Evolutionary conservation across 2,113 vertebrate genomes (phyloP).

Genomic region (Hippotragus niger): DNA sequence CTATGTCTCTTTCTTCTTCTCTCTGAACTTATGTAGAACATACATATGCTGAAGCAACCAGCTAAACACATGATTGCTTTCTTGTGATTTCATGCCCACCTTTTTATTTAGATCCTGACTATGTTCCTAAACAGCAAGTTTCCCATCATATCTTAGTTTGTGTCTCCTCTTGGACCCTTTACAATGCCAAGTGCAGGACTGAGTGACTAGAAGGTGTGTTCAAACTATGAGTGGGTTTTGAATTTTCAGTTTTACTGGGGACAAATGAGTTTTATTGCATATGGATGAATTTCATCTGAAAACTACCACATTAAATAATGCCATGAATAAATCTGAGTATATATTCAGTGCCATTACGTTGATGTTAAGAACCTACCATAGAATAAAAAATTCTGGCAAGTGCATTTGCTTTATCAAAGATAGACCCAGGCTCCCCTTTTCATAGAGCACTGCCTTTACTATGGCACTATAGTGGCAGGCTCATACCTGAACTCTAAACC

Average conservation of each 20-base stretch:
- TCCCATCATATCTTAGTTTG: neutral
- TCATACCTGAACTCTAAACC: neutral
- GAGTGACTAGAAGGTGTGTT: neutral
- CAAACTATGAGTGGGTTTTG: neutral
- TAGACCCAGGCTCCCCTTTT: neutral
- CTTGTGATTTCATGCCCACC: neutral
- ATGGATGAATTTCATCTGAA: neutral
- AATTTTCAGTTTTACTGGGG: neutral
- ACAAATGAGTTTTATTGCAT: neutral
- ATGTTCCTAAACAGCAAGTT: neutral
- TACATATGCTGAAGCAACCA: neutral
- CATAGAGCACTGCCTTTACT: neutral
- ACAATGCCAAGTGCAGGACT: neutral
- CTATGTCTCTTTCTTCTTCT: neutral
- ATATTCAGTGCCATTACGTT: neutral
- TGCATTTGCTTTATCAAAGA: neutral
- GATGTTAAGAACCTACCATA: neutral
- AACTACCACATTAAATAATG: neutral
- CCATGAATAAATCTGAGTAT: neutral
- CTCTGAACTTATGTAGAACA: neutral
- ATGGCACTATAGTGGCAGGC: neutral
- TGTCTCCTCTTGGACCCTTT: neutral
- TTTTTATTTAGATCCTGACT: neutral
- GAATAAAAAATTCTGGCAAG: neutral
- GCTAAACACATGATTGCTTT: neutral